Evolutionary conservation across 2,113 vertebrate species (phyloP).

Genomic region (Perccottus glenii): DNA sequence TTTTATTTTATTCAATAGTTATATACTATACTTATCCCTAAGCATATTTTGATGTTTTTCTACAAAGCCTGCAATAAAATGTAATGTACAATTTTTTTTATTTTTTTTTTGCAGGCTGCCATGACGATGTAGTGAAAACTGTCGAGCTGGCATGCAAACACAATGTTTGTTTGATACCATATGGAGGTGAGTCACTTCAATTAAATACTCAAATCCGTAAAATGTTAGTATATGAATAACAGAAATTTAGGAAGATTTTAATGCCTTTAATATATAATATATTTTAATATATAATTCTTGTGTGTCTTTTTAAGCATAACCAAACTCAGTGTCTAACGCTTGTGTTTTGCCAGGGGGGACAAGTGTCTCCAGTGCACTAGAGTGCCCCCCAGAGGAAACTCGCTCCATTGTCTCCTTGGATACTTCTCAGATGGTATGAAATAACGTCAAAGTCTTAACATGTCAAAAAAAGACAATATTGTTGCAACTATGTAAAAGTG

Average conservation of each 20-base stretch:
- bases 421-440: conserved; percentile 96
- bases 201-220: background rate
- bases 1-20: conserved; percentile 7
- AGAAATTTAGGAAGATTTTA: background rate
- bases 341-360: conserved; percentile 86
- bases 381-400: conserved; percentile 92
- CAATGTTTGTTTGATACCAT: conserved; percentile 95
- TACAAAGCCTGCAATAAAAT: background rate
- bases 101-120: conserved; percentile 88
- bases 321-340: background rate
- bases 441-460: background rate
- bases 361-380: conserved; percentile 92
- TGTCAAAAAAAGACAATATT: too few species aligned
- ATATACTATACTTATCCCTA: background rate
- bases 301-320: background rate
- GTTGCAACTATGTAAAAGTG: background rate
- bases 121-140: conserved; percentile 94
- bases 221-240: background rate
- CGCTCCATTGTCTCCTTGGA: conserved; percentile 95
- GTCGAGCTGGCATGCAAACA: conserved; percentile 96
- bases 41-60: background rate
- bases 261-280: background rate
- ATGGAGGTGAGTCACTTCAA: conserved; percentile 86
- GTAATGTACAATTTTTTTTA: background rate
- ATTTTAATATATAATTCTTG: background rate